Conservation (phyloP, 2,888 invertebrate genomes). For the Gisinianus flammeolus region DNA sequence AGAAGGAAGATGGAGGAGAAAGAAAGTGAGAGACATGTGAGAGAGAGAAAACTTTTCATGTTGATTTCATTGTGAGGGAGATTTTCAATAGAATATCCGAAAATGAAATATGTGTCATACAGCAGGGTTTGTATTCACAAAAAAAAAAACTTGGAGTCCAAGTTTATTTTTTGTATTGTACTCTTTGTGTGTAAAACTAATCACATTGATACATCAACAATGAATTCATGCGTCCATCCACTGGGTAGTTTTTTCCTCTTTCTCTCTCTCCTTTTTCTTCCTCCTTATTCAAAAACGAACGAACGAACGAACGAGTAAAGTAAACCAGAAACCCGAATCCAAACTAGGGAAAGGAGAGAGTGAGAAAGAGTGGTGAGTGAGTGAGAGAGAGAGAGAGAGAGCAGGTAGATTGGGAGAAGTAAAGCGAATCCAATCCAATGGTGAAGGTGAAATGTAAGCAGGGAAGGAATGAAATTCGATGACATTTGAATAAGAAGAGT, state of each 20-base stretch:
- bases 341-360: neutral
- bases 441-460: slow-evolving; percentile 30
- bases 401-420: slow-evolving; percentile 20
- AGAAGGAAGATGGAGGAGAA: neutral
- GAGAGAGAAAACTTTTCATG: slow-evolving; percentile 31
- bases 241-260: slow-evolving; percentile 22
- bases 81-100: neutral
- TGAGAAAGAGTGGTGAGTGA: slow-evolving; percentile 3
- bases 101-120: slow-evolving; percentile 39
- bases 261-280: neutral
- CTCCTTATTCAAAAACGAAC: neutral
- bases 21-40: neutral
- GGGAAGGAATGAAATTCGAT: slow-evolving; percentile 39
- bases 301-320: neutral
- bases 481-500: slow-evolving; percentile 48
- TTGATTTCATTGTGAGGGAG: slow-evolving; percentile 7
- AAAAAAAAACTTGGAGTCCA: slow-evolving; percentile 12
- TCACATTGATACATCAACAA: slow-evolving; percentile 39
- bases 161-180: slow-evolving; percentile 31
- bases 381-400: slow-evolving; percentile 5
- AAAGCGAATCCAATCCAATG: slow-evolving; percentile 35
- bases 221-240: slow-evolving; percentile 32
- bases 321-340: neutral
- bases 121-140: neutral
- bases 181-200: slow-evolving; percentile 34